A percentile compares a stretch with the other conserved stretches of the same genome.
phyloP scores from a whole-genome alignment of 2,888 invertebrate genomes.

The Lycia hirtaria region DNA sequence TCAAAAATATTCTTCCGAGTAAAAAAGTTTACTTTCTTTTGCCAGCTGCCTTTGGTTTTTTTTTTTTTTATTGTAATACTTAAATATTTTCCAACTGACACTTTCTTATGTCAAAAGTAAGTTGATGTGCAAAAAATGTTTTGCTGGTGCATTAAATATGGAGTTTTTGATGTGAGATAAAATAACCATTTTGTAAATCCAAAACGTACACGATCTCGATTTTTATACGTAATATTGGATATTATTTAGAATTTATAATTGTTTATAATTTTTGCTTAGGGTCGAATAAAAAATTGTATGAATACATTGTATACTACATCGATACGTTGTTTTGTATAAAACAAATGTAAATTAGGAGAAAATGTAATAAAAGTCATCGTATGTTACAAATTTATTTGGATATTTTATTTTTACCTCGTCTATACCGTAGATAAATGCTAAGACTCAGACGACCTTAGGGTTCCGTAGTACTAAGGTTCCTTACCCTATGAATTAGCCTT shows the following conservation, averaged over 20 bases:
- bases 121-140: too few species aligned
- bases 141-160: neutral
- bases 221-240: conserved; percentile 74
- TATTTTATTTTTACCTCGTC: conserved; percentile 59
- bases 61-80: too few species aligned
- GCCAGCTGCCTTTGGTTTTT: too few species aligned
- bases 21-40: too few species aligned
- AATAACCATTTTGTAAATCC: conserved; percentile 37
- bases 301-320: conserved; percentile 70
- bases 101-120: too few species aligned
- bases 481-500: too few species aligned
- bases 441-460: too few species aligned
- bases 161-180: neutral
- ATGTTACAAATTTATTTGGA: conserved; percentile 73
- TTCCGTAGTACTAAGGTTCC: too few species aligned
- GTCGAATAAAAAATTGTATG: conserved; percentile 63
- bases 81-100: too few species aligned
- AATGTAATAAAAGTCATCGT: conserved; percentile 84
- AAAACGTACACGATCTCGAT: conserved; percentile 71
- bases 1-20: too few species aligned
- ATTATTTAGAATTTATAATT: conserved; percentile 60
- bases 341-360: conserved; percentile 79
- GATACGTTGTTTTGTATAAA: conserved; percentile 81
- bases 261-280: conserved; percentile 63
- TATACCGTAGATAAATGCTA: too few species aligned